Conservation (phyloP, 2,113 vertebrate species). For the Pelecanoides urinatrix region DNA sequence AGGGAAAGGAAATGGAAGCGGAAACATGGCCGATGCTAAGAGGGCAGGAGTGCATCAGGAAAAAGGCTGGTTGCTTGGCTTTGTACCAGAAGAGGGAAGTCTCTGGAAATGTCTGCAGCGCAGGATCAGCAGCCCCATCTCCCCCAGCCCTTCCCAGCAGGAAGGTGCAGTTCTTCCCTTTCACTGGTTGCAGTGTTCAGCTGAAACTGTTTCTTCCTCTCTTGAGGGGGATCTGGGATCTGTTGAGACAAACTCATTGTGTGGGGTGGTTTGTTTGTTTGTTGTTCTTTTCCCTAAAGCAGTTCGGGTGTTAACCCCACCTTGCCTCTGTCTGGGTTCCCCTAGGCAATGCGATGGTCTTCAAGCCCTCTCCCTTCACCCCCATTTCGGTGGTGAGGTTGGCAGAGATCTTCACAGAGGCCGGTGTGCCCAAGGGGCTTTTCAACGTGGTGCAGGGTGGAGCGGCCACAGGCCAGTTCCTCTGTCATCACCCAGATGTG, state of each 20-base stretch:
- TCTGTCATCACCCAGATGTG: slow-evolving; percentile 88
- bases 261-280: background rate
- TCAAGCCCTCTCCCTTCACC: slow-evolving; percentile 93
- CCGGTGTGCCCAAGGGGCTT: slow-evolving; percentile 87
- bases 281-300: background rate
- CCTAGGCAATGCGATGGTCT: slow-evolving; percentile 94
- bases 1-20: background rate
- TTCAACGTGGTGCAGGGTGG: slow-evolving; percentile 96
- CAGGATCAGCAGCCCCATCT: background rate
- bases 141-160: background rate
- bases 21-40: background rate
- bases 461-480: slow-evolving; percentile 85
- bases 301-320: background rate
- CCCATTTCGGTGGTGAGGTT: slow-evolving; percentile 85
- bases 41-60: background rate
- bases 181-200: background rate
- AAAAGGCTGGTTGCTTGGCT: background rate
- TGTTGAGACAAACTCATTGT: background rate
- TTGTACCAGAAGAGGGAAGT: background rate
- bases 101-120: background rate
- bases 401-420: slow-evolving; percentile 92
- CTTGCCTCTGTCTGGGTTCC: background rate
- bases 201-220: background rate
- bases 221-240: background rate
- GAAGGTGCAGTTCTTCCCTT: background rate